Evolutionary conservation across 2,888 invertebrate species (phyloP).

Genomic region (Hedya salicella): DNA sequence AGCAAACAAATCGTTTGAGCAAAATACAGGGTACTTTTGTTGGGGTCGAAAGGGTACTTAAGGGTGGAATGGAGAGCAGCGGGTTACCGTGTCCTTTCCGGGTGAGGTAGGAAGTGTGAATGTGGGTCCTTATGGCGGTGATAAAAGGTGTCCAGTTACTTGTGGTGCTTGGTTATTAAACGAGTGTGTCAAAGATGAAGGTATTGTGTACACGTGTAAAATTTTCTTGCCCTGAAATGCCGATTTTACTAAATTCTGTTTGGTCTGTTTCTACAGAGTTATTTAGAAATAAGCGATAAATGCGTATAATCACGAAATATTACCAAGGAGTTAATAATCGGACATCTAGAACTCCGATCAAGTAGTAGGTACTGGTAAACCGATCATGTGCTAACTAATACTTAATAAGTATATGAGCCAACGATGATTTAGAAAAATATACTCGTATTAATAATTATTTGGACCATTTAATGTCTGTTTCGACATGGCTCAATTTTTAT

Average conservation of each 20-base stretch:
- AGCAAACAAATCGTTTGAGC: conserved; percentile 82
- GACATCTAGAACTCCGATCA: no score
- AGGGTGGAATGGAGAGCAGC: conserved; percentile 78
- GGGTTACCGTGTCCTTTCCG: conserved; percentile 80
- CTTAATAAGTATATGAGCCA: no score
- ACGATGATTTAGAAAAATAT: no score
- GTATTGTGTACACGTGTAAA: conserved; percentile 15
- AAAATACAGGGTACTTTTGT: conserved; percentile 61
- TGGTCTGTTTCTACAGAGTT: background rate
- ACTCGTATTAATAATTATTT: no score
- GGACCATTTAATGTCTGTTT: no score
- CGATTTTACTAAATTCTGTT: background rate
- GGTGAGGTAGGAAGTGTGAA: conserved; percentile 70
- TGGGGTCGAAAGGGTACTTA: conserved; percentile 73
- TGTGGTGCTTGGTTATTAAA: conserved; percentile 22
- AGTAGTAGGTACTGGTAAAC: no score
- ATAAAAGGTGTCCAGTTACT: conserved; percentile 55
- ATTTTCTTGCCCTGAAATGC: background rate
- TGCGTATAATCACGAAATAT: background rate
- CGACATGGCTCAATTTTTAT: no score
- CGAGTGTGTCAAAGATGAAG: conserved; percentile 23
- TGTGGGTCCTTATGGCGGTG: conserved; percentile 60
- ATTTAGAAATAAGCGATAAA: background rate
- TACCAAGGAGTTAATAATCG: no score
- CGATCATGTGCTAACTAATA: no score